Conservation (phyloP, 1,140 invertebrate genomes). For the Diabrotica undecimpunctata region DNA sequence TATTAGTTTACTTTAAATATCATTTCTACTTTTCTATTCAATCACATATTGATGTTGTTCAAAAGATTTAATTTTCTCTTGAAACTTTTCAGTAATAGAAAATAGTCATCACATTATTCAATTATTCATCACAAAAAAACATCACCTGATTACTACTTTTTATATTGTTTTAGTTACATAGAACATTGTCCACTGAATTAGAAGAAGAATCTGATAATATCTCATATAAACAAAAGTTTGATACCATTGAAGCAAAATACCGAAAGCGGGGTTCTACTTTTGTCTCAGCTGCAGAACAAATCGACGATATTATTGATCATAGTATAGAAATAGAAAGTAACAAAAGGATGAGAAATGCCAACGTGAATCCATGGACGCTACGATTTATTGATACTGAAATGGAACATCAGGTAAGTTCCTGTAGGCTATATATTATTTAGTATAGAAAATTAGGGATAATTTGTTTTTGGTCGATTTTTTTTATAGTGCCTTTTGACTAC, state of each 20-base stretch:
- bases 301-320: conserved; percentile 83
- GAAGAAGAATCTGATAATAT: conserved; percentile 40
- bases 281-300: conserved; percentile 57
- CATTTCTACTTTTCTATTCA: no score
- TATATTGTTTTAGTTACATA: conserved; percentile 34
- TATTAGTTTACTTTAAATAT: no score
- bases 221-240: conserved; percentile 37
- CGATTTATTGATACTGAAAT: conserved; percentile 73
- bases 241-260: conserved; percentile 23
- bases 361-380: conserved; percentile 82
- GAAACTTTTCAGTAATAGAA: no score
- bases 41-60: no score
- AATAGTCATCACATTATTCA: no score
- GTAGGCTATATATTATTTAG: no score
- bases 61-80: no score
- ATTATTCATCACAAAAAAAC: no score
- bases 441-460: no score
- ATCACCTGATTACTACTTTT: neutral
- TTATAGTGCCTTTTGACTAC: no score
- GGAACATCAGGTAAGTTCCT: conserved; percentile 50
- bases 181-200: conserved; percentile 36
- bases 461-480: no score
- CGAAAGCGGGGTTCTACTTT: conserved; percentile 29
- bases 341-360: conserved; percentile 82
- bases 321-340: conserved; percentile 91